Evolutionary conservation across 92 coral and sea anemone genomes (phyloP).

Genomic region (Phenganax marumi): DNA sequence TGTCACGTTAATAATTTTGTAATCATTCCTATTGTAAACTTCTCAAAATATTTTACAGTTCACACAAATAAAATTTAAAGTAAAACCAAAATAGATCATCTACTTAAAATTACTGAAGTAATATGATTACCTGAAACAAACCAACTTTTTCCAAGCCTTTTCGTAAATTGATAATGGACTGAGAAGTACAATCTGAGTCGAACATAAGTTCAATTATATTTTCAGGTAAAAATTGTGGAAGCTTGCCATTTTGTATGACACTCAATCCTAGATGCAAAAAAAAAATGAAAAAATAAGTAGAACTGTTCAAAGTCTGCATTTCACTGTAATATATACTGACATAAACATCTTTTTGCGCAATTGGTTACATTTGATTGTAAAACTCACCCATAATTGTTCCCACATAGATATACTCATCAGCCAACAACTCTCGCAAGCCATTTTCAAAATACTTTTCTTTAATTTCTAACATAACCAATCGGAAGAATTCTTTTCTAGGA

Average conservation of each 20-base stretch:
- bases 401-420: constrained; percentile 6
- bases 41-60: too few relatives aligned
- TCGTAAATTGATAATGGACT: background rate
- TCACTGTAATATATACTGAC: background rate
- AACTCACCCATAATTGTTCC: constrained; percentile 28
- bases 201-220: background rate
- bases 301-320: background rate
- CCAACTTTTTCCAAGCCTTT: constrained; percentile 2
- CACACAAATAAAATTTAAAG: too few relatives aligned
- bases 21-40: too few relatives aligned
- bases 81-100: too few relatives aligned
- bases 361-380: too few relatives aligned
- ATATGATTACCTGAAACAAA: background rate
- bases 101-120: too few relatives aligned
- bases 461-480: background rate
- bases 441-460: constrained; percentile 9
- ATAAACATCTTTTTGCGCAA: background rate
- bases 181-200: too few relatives aligned
- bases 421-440: background rate
- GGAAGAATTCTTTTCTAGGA: constrained; percentile 15
- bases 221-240: constrained; percentile 15
- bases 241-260: constrained; percentile 57
- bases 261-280: constrained; percentile 41
- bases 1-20: background rate
- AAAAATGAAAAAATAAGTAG: background rate